Evolutionary conservation across 2,888 invertebrate species (phyloP).

Genomic region (Hecatera dysodea): DNA sequence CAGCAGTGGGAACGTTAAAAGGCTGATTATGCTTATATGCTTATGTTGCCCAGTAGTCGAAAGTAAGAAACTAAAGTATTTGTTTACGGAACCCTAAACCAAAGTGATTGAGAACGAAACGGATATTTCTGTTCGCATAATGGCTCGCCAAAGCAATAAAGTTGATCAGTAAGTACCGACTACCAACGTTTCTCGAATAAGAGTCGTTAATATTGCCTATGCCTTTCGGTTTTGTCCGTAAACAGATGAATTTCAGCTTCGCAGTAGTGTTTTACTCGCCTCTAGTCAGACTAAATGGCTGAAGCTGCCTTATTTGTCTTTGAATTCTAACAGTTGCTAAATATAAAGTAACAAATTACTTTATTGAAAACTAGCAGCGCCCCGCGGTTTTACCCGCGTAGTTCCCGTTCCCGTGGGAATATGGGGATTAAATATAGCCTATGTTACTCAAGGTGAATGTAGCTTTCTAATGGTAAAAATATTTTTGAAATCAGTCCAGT

Average conservation of each 20-base stretch:
- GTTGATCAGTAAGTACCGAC: slow-evolving; percentile 40
- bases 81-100: slow-evolving; percentile 17
- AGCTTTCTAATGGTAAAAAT: too few species aligned
- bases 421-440: too few species aligned
- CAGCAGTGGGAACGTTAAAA: too few species aligned
- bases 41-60: too few species aligned
- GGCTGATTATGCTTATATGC: too few species aligned
- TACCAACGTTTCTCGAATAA: slow-evolving; percentile 32
- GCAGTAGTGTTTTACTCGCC: not conserved
- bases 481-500: too few species aligned
- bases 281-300: not conserved
- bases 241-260: not conserved
- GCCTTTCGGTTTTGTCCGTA: slow-evolving; percentile 11
- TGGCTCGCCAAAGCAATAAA: slow-evolving; percentile 58
- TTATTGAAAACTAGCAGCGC: too few species aligned
- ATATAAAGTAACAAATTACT: too few species aligned
- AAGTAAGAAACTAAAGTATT: not conserved
- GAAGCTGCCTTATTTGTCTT: not conserved
- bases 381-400: too few species aligned
- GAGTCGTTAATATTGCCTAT: slow-evolving; percentile 19
- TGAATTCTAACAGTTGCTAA: not conserved
- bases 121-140: slow-evolving; percentile 49
- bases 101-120: slow-evolving; percentile 35
- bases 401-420: too few species aligned
- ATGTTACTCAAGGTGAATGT: too few species aligned